phyloP scores from a whole-genome alignment of 2,888 invertebrate genomes.

The Heteromurus nitidus region DNA sequence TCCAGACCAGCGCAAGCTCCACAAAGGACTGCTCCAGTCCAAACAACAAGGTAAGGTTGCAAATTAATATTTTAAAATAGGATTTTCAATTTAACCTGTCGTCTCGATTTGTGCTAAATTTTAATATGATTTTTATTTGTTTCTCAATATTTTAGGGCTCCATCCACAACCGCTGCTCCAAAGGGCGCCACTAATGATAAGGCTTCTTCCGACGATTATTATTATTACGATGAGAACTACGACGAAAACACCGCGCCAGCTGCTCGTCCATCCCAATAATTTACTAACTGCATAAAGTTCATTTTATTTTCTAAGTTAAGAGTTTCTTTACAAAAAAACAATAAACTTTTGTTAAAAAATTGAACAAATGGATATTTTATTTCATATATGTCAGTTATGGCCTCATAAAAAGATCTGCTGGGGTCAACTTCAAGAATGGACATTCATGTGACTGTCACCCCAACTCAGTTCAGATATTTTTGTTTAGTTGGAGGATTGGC shows the following conservation, averaged over 20 bases:
- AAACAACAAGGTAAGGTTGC: background rate
- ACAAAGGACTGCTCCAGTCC: conserved; percentile 30
- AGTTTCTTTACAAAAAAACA: conserved; percentile 47
- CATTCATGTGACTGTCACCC: no score
- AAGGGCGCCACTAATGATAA: conserved; percentile 58
- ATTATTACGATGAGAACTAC: conserved; percentile 73
- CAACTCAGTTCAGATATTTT: no score
- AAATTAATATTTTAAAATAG: background rate
- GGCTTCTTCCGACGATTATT: conserved; percentile 68
- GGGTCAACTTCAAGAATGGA: no score
- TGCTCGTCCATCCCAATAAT: conserved; percentile 64
- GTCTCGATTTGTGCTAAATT: no score
- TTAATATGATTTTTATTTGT: background rate
- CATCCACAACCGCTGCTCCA: conserved; percentile 64
- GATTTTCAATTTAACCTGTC: background rate
- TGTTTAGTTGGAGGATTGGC: no score
- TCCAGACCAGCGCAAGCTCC: conserved; percentile 31
- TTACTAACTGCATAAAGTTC: conserved; percentile 27
- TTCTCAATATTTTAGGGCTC: conserved; percentile 34
- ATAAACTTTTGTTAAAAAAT: conserved; percentile 54
- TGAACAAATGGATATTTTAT: no score
- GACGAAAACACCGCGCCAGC: conserved; percentile 69
- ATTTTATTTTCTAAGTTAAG: conserved; percentile 53
- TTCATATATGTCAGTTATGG: no score
- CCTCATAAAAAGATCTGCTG: no score